phyloP scores from a whole-genome alignment of 2,113 vertebrate species.

The Vombatus ursinus region DNA sequence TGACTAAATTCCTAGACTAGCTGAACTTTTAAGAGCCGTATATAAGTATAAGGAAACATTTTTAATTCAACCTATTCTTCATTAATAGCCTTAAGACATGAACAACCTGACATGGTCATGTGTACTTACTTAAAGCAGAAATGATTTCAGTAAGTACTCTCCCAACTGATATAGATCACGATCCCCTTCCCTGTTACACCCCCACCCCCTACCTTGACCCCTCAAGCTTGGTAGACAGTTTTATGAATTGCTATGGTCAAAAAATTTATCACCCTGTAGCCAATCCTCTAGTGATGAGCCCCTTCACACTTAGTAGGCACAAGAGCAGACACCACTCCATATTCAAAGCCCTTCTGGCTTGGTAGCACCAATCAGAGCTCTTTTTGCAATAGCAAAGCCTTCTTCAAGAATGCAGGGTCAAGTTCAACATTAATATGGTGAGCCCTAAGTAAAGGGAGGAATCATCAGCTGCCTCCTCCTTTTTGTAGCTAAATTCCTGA shows the following conservation, averaged over 20 bases:
- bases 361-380: background rate
- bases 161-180: background rate
- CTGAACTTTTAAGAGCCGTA: background rate
- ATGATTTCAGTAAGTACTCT: background rate
- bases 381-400: background rate
- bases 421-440: background rate
- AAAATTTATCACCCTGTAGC: background rate
- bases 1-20: background rate
- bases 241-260: background rate
- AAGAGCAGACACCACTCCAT: background rate
- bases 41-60: background rate
- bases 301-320: background rate
- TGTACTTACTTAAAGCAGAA: background rate
- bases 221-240: background rate
- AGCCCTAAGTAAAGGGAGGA: background rate
- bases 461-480: background rate
- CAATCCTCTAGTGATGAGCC: background rate
- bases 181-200: background rate
- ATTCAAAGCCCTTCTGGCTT: background rate
- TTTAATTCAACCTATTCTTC: background rate
- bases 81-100: background rate
- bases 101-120: background rate
- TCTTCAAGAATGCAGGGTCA: background rate
- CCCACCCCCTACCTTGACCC: background rate
- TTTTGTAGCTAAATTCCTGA: background rate